These are phyloP conservation scores for Sinocyclocheilus grahami DNA, from an alignment of 2,113 vertebrate species.

Conservation along the genomic window DNA sequence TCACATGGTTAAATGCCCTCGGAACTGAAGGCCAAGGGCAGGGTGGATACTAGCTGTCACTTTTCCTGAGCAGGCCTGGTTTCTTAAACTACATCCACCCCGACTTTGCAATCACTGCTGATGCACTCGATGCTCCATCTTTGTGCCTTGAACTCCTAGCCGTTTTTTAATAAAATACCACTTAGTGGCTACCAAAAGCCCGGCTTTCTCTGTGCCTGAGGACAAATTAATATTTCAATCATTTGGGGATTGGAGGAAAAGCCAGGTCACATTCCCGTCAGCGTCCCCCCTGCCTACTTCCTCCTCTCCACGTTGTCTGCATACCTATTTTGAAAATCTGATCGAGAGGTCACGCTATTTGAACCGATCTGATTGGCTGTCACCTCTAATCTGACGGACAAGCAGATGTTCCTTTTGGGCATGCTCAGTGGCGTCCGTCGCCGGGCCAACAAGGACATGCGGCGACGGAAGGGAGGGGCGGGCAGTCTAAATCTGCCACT, in stretches of 20 bases:
- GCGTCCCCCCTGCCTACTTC: constrained; percentile 63
- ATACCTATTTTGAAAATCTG: constrained; percentile 70
- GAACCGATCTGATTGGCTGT: constrained; percentile 86
- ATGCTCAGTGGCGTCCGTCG: constrained; percentile 81
- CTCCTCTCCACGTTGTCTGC: constrained; percentile 62
- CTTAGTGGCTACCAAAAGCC: constrained; percentile 82
- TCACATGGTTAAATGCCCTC: constrained; percentile 50
- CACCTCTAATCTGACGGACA: constrained; percentile 83
- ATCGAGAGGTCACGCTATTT: constrained; percentile 77
- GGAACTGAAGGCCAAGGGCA: constrained; percentile 72
- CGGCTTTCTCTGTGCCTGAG: constrained; percentile 81
- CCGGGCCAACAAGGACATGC: constrained; percentile 82
- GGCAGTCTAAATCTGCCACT: constrained; percentile 91
- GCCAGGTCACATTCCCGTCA: constrained; percentile 80
- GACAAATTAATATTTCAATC: constrained; percentile 97
- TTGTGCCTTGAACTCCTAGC: constrained; percentile 45
- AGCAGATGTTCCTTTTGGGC: constrained; percentile 83
- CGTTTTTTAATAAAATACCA: constrained; percentile 83
- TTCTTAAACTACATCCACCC: constrained; percentile 44
- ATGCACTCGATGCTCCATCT: constrained; percentile 60
- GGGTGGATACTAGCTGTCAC: constrained; percentile 75
- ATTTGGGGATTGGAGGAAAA: constrained; percentile 81
- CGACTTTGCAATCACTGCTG: constrained; percentile 62
- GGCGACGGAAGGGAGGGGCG: constrained; percentile 73
- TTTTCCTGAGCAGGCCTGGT: constrained; percentile 64